Base-by-base conservation (phyloP, 2,888 invertebrate species). In the Tanaodytes sp. region DNA sequence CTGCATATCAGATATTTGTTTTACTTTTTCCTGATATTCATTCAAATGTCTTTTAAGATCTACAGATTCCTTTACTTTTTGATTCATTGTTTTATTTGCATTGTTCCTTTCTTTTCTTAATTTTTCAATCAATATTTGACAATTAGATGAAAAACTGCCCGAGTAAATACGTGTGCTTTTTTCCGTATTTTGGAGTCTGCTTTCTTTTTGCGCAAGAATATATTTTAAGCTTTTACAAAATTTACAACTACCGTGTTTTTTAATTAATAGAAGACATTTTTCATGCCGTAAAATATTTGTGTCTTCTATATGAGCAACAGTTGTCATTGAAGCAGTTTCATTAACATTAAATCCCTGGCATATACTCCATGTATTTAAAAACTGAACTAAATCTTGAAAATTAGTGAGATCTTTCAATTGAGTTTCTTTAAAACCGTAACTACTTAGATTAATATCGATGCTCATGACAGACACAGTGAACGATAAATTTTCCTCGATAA, bases 171-270 rank as follows among this genome's bases (percentile, higher is more conserved):
- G 42, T 19, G 42, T 20, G 20, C 42, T 42, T 8, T 18, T 42
- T 42, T 42, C 18, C 8, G 6, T 42, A n/a, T 2, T 8, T 19
- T 19, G 18, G 11, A 42, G 19, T 9, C 15, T 37, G 15, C 3
- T 15, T 15, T 37, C 15, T 19, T 42, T 42, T 42, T 42, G 42
- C n/a, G 2, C n/a, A n/a, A 42, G 11, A 42, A 19, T 42, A 42
- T 19, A 19, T 20, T 42, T 19, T 12, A 42, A 42, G n/a, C 19
- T 19, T 42, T 42, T 42, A 42, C 18, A 42, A 42, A 42, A 42
- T n/a, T 42, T 2, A 14, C 42, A 42, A 19, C 2, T 42, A 2
- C 1, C 3, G n/a, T 8, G 11, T 8, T 42, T 19, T 19, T 20
- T 19, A 8, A 20, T n/a, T n/a, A 42, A n/a, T n/a, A 42, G 42